Conservation (phyloP, 2,113 vertebrate genomes). For the Corvus moneduloides region DNA sequence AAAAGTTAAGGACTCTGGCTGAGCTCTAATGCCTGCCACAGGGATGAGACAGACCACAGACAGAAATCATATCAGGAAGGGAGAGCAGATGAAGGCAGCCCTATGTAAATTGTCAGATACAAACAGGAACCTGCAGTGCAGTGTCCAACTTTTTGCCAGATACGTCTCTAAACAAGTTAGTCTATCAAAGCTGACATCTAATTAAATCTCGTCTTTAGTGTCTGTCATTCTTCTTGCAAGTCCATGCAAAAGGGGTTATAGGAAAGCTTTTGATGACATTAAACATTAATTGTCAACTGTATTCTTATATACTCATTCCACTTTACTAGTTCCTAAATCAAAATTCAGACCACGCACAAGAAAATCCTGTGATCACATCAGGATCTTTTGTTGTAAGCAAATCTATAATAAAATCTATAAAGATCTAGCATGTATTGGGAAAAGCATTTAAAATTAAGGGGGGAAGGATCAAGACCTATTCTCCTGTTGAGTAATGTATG, state of each 20-base stretch:
- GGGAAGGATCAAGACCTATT: background rate
- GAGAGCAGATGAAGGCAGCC: background rate
- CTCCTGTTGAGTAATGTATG: background rate
- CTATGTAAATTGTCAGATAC: background rate
- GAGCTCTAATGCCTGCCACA: background rate
- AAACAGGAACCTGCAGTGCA: background rate
- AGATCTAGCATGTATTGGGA: background rate
- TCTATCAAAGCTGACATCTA: conserved; percentile 18
- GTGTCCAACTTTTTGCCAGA: conserved; percentile 21
- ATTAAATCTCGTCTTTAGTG: conserved; percentile 19
- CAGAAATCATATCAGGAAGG: conserved; percentile 13
- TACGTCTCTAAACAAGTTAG: conserved; percentile 1
- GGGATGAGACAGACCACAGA: background rate
- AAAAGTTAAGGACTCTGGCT: background rate
- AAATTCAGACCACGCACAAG: background rate
- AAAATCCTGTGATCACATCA: background rate
- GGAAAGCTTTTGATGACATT: background rate
- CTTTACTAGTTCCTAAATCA: background rate
- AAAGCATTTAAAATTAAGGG: background rate
- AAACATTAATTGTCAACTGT: background rate
- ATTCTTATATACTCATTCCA: background rate
- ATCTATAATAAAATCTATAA: background rate
- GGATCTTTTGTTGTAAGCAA: background rate
- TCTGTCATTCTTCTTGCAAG: background rate
- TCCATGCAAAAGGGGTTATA: background rate